Evolutionary conservation across 2,888 invertebrate species (phyloP).

Genomic region (Oasisia sp.): DNA sequence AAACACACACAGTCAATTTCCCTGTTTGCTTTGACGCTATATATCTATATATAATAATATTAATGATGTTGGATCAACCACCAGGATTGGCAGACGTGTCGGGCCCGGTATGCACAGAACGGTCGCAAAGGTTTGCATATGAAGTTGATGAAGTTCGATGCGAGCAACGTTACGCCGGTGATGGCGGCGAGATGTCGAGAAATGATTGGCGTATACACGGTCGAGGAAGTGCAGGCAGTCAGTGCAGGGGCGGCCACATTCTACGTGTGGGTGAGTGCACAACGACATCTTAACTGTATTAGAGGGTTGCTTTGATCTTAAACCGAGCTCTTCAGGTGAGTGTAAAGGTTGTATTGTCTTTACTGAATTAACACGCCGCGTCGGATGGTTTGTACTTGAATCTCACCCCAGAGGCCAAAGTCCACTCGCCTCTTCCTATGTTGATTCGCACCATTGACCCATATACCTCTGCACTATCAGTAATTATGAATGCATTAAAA

Average conservation of each 20-base stretch:
- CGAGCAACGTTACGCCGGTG: conserved; percentile 47
- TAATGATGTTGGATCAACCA: background rate
- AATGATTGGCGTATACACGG: conserved; percentile 48
- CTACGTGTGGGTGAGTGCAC: conserved; percentile 55
- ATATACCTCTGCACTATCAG: no score
- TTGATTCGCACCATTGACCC: no score
- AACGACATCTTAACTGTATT: background rate
- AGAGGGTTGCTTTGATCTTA: no score
- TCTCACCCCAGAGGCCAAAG: no score
- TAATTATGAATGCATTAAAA: no score
- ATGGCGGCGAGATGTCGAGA: conserved; percentile 47
- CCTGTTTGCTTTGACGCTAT: background rate
- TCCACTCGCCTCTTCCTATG: no score
- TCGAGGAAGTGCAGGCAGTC: conserved; percentile 48
- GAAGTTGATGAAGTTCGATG: conserved; percentile 49
- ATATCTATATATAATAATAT: background rate
- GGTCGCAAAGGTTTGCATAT: conserved; percentile 51
- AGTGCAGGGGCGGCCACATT: conserved; percentile 57
- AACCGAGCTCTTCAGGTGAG: no score
- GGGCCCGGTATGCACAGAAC: conserved; percentile 47
- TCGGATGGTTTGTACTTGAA: no score
- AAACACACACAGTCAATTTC: background rate
- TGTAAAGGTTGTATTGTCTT: no score
- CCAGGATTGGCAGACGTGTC: conserved; percentile 55
- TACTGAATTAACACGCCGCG: no score